phyloP scores from a whole-genome alignment of 2,797 vertebrate genomes.

The Aeoliscus strigatus region DNA sequence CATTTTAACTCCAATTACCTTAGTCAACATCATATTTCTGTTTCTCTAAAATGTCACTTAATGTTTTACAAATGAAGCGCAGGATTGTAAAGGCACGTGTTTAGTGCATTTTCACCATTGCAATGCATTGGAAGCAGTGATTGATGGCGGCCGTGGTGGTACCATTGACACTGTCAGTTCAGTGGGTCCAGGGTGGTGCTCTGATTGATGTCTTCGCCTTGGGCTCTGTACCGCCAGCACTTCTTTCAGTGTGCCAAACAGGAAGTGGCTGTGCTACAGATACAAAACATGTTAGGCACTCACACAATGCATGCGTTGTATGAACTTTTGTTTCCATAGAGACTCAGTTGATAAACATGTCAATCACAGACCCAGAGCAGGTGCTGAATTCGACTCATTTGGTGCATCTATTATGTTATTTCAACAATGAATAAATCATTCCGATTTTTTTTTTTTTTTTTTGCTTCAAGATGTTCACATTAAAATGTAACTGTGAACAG shows the following conservation, averaged over 20 bases:
- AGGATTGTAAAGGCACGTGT: not conserved
- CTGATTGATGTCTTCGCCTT: conserved; percentile 37
- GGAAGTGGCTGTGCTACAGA: conserved; percentile 3
- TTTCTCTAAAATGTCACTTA: not conserved
- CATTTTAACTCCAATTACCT: conserved; percentile 13
- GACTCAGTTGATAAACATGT: not conserved
- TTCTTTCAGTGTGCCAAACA: conserved; percentile 16
- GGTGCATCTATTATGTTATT: too few relatives aligned
- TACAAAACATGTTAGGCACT: conserved; percentile 1
- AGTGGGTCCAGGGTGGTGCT: conserved; percentile 5
- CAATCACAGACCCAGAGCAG: too few relatives aligned
- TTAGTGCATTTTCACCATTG: conserved; percentile 14
- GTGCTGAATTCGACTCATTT: too few relatives aligned
- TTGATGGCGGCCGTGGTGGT: conserved; percentile 26
- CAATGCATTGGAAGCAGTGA: conserved; percentile 23
- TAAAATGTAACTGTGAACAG: too few relatives aligned
- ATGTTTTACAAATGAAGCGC: not conserved
- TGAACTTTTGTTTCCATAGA: not conserved
- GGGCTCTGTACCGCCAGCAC: conserved; percentile 15
- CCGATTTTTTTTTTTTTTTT: too few relatives aligned
- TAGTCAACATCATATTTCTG: conserved; percentile 10
- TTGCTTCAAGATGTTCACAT: too few relatives aligned
- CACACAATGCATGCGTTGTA: conserved; percentile 5
- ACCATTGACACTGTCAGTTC: conserved; percentile 29
- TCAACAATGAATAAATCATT: too few relatives aligned